phyloP scores from a whole-genome alignment of 2,888 invertebrate species.

The Zhuqinia jingwanae region DNA sequence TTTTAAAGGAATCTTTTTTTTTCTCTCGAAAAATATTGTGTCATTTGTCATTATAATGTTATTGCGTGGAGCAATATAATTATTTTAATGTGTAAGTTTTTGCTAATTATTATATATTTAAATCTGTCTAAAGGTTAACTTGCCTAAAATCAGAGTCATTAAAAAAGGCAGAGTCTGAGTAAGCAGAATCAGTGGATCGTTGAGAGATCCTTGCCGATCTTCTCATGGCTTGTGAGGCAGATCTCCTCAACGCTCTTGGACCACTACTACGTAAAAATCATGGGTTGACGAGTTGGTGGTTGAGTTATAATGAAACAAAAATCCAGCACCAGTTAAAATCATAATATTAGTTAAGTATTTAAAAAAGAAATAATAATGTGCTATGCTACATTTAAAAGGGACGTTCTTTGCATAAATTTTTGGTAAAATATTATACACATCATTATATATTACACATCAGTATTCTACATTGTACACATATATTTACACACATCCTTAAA shows the following conservation, averaged over 20 bases:
- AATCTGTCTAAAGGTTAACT: conserved; percentile 47
- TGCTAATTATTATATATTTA: not conserved
- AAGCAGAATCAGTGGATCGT: conserved; percentile 76
- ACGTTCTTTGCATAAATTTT: too few relatives aligned
- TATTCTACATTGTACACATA: too few relatives aligned
- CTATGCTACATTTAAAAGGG: too few relatives aligned
- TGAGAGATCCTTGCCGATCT: conserved; percentile 74
- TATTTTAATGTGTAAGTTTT: conserved; percentile 19
- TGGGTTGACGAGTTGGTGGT: not conserved
- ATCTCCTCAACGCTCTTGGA: conserved; percentile 73
- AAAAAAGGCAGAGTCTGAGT: conserved; percentile 74
- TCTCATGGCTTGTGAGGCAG: conserved; percentile 69
- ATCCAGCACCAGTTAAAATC: not conserved
- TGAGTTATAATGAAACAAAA: not conserved
- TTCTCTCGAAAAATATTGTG: not conserved
- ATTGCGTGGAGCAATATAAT: not conserved
- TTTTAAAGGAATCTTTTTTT: not conserved
- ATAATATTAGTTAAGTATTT: too few relatives aligned
- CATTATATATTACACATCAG: too few relatives aligned
- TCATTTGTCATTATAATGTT: not conserved
- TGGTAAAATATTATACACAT: too few relatives aligned
- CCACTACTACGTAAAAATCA: conserved; percentile 48
- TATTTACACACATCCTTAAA: too few relatives aligned
- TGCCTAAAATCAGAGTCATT: conserved; percentile 71
- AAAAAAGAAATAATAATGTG: not conserved